Base-by-base conservation (phyloP, 2,113 vertebrate species). In the Actenoides lindsayi region DNA sequence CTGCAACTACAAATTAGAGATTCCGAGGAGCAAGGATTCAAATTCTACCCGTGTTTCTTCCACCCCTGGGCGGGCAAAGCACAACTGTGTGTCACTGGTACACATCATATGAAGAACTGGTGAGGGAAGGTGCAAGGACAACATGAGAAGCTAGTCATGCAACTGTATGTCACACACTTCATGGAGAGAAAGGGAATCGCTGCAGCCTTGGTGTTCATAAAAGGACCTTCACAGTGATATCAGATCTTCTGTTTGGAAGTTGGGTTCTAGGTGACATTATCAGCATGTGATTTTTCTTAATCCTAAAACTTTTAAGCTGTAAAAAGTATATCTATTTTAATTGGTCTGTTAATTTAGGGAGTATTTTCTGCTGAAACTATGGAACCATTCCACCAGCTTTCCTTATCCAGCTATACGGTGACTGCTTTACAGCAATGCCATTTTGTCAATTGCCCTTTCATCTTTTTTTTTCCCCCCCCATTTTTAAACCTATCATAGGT, bases 401-500 rank as follows among this genome's bases (percentile, higher is more conserved):
- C 65, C 56, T 75, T 75, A 70, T 62, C 69, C 89, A 83, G 78
- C 56, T n/a, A 6, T 5, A 10, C 11, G 7, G 48, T 78, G 76
- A 46, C 63, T 74, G 76, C 64, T 91, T 87, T 73, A 85, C 67
- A 81, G 39, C 60, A 75, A 92, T 81, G 57, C 28, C 76, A 63
- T 84, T 90, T 60, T 87, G 16, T 56, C 76, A 68, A 48, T 78
- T 94, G 62, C 35, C 46, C 46, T 94, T 93, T 96, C 50, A 91
- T 86, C 62, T 68, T 39, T 42, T 76, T 81, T 63, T 39, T 42
- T 76, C 76, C 59, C 39, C 35, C 28, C 89, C 81, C 14, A 59
- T 93, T 91, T 96, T 94, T 89, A 96, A 94, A 75, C 68, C 83
- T 37, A 60, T 68, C 91, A 64, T 12, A 73, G 64, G 23, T 87